Evolutionary conservation across 2,888 invertebrate species (phyloP).

Genomic region (Metopia argyrocephala): DNA sequence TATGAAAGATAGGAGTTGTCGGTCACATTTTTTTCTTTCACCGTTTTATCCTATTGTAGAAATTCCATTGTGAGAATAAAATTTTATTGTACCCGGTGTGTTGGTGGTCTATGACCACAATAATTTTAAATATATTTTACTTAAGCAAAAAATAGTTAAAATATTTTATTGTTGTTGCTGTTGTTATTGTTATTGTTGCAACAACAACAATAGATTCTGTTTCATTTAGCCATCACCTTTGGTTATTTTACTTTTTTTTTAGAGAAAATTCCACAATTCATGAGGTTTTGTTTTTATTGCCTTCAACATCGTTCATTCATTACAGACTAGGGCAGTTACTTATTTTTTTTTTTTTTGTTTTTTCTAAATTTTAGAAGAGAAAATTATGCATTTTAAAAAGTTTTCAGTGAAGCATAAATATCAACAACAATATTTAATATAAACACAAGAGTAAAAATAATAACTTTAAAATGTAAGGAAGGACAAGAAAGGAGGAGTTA

Average conservation of each 20-base stretch:
- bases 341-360: slow-evolving; percentile 18
- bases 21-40: neutral
- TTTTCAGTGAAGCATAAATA: slow-evolving; percentile 42
- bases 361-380: too few relatives aligned
- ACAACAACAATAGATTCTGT: slow-evolving; percentile 26
- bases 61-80: neutral
- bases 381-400: slow-evolving; percentile 57
- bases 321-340: neutral
- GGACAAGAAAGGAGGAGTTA: neutral
- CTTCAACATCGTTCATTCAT: neutral
- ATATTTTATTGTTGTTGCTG: slow-evolving; percentile 23
- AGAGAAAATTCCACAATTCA: slow-evolving; percentile 27
- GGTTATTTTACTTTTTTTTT: slow-evolving; percentile 34
- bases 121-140: slow-evolving; percentile 18
- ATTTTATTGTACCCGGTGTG: slow-evolving; percentile 19
- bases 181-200: neutral
- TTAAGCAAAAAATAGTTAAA: slow-evolving; percentile 3
- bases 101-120: slow-evolving; percentile 40
- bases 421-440: neutral
- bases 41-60: neutral
- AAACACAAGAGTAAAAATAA: slow-evolving; percentile 1
- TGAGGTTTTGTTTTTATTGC: slow-evolving; percentile 29
- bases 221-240: slow-evolving; percentile 49
- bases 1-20: too few relatives aligned
- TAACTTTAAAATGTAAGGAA: neutral